Evolutionary conservation across 2,113 vertebrate species (phyloP).

Genomic region (Psittacara wagleri): DNA sequence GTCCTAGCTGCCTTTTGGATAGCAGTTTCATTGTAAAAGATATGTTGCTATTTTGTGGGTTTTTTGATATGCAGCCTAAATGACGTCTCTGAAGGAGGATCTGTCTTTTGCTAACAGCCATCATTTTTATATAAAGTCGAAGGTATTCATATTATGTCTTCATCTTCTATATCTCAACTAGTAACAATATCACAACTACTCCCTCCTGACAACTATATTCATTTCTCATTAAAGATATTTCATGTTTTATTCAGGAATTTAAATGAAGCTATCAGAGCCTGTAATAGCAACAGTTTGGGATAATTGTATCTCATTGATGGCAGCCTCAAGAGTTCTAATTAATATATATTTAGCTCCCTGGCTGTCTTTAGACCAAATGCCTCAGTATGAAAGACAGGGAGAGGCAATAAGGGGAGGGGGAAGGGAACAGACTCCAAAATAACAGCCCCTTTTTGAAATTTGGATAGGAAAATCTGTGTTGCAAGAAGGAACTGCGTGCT

Average conservation of each 20-base stretch:
- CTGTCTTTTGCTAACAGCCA: constrained; percentile 75
- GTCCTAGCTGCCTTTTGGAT: not conserved
- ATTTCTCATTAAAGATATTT: constrained; percentile 87
- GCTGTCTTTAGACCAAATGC: constrained; percentile 78
- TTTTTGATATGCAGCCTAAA: constrained; percentile 40
- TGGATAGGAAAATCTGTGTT: constrained; percentile 58
- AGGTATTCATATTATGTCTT: constrained; percentile 80
- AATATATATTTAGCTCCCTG: constrained; percentile 84
- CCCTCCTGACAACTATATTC: constrained; percentile 82
- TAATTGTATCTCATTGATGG: constrained; percentile 84
- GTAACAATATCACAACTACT: constrained; percentile 79
- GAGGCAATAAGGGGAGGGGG: constrained; percentile 39
- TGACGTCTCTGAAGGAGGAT: constrained; percentile 73
- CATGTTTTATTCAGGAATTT: constrained; percentile 89
- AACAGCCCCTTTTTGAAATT: constrained; percentile 46
- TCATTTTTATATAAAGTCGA: constrained; percentile 76
- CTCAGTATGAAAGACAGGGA: constrained; percentile 68
- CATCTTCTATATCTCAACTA: constrained; percentile 78
- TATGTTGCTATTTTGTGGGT: not conserved
- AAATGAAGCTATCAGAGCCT: constrained; percentile 85
- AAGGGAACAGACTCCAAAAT: constrained; percentile 51
- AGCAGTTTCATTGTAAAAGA: constrained; percentile 18
- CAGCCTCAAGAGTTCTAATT: constrained; percentile 86
- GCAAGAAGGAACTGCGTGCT: constrained; percentile 21
- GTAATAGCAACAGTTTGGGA: constrained; percentile 83